Conservation (phyloP, 2,113 vertebrate species). For the Erythrolamprus reginae region DNA sequence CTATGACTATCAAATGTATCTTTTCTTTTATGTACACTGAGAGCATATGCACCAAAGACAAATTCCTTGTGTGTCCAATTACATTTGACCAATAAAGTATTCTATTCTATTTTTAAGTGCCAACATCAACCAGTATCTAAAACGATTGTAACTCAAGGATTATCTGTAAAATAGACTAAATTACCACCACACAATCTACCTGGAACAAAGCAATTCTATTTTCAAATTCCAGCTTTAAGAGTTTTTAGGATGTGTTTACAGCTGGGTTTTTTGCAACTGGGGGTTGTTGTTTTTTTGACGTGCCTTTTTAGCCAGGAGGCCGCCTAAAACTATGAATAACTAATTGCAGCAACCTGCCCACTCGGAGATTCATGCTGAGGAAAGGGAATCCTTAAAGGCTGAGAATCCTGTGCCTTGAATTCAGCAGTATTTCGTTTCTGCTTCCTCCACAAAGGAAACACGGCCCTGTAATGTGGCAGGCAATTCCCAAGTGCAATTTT, state of each 20-base stretch:
- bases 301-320: not conserved
- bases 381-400: not conserved
- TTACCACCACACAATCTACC: not conserved
- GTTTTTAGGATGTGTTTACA: not conserved
- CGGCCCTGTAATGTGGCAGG: not conserved
- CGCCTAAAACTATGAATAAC: not conserved
- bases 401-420: not conserved
- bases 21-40: too few species aligned
- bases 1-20: too few species aligned
- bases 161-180: not conserved
- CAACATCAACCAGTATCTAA: too few species aligned
- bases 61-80: too few species aligned
- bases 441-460: not conserved
- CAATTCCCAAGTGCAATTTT: too few species aligned
- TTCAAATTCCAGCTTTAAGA: not conserved
- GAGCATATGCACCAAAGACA: too few species aligned
- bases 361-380: not conserved
- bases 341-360: not conserved
- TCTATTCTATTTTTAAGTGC: too few species aligned
- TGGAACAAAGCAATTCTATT: not conserved
- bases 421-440: not conserved
- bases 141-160: too few species aligned
- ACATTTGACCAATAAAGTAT: too few species aligned
- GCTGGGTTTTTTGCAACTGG: not conserved
- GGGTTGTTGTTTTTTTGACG: not conserved